Conservation (phyloP, 1,140 invertebrate genomes). For the Meloidogyne hapla region DNA sequence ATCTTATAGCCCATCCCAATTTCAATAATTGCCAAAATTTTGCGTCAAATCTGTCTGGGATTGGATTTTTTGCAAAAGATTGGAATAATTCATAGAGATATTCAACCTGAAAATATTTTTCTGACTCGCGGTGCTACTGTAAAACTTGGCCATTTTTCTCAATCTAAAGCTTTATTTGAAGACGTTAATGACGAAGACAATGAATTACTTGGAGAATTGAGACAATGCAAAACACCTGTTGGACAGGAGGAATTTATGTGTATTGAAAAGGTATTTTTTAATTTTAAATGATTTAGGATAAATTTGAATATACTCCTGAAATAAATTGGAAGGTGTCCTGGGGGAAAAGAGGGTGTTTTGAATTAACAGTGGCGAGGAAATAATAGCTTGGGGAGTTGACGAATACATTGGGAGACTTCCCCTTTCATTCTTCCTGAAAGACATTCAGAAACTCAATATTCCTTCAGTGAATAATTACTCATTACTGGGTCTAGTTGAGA, state of each 20-base stretch:
- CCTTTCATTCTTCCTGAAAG: no score
- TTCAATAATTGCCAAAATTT: constrained; percentile 42
- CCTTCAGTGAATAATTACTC: no score
- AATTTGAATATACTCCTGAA: no score
- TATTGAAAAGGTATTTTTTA: constrained; percentile 37
- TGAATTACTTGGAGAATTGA: constrained; percentile 7
- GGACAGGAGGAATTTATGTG: constrained; percentile 51
- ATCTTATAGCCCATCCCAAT: constrained; percentile 41
- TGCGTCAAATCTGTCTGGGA: constrained; percentile 43
- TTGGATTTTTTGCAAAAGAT: constrained; percentile 41
- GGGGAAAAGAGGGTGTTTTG: no score
- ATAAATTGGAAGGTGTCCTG: no score
- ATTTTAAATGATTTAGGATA: not conserved
- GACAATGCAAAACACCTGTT: constrained; percentile 39
- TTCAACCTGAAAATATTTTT: constrained; percentile 47
- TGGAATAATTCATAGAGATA: constrained; percentile 48
- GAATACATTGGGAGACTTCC: no score
- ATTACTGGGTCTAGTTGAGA: no score
- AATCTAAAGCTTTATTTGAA: constrained; percentile 30
- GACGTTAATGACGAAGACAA: not conserved
- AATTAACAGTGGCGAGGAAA: no score
- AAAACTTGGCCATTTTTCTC: constrained; percentile 46
- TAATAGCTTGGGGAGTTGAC: no score
- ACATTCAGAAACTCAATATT: no score
- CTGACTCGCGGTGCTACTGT: constrained; percentile 46